Base-by-base conservation (phyloP, 30 jellyfish, hydroid and myxozoan species). In the Hydractinia symbiolongicarpus region DNA sequence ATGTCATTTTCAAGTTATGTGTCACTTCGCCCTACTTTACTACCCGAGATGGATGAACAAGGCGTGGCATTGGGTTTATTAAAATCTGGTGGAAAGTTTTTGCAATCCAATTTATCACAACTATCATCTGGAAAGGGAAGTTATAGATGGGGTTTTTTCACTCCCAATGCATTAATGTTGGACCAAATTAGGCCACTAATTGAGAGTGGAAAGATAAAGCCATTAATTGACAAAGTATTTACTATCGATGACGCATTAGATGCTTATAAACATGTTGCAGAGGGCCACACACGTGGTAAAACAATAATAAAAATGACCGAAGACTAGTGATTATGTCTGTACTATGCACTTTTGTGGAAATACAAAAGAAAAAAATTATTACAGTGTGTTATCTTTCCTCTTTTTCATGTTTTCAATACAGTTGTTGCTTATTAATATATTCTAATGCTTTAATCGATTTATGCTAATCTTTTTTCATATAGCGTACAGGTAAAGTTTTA, bases 111-210 rank as follows among this genome's bases (percentile, higher is more conserved):
- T 67, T 64, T 86, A 11, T 72, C 52, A 17, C 84, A 82, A 13
- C 60, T 91, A 11, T 71, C 53, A 44, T 58, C 56, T 52, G 91
- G 93, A 52, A 78, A 83, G 67, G 98, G 98, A 51, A 55, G 55
- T 72, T 91, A 91, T 76, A 20, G 80, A 10, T 91, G 98, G 98
- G 98, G 98, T 17, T 83, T 82, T 54, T 87, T 85, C 82, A 81
- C 62, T 62, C 95, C 96, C 44, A 91, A 76, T 73, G 88, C 89
- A 9, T 91, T 95, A 55, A 61, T 91, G 73, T 76, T 91, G 20
- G 86, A 79, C 67, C 50, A 61, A 13, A 76, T 91, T 21, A 81
- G 85, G 73, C 66, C 66, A 5, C 85, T 91, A 7, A 81, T 91
- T 87, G 96, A 86, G 60, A 75, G 71, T 17, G 95, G 89, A 15